Conservation (phyloP, 2,888 invertebrate genomes). For the Agrilus mali region DNA sequence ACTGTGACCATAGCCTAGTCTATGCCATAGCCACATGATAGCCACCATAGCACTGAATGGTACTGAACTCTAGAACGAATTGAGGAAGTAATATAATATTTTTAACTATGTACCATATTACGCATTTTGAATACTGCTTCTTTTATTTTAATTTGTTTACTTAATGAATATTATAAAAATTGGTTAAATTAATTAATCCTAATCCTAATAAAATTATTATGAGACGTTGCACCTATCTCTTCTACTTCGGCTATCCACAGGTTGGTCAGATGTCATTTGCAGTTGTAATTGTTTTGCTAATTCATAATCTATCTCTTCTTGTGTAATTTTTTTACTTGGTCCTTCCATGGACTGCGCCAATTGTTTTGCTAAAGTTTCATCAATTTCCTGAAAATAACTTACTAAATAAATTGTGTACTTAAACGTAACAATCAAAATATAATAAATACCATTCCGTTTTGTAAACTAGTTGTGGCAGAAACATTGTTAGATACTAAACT, state of each 20-base stretch:
- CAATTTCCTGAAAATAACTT: conserved; percentile 43
- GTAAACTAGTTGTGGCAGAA: neutral
- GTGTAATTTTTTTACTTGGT: conserved; percentile 27
- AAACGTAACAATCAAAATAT: neutral
- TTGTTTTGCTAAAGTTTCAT: conserved; percentile 81
- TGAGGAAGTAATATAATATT: no score
- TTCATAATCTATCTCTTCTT: conserved; percentile 34
- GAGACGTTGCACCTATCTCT: conserved; percentile 36
- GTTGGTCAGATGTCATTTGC: conserved; percentile 21
- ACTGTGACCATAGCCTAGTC: no score
- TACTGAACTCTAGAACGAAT: no score
- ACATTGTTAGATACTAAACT: neutral
- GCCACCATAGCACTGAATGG: no score
- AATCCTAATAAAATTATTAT: conserved; percentile 17
- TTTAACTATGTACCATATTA: no score
- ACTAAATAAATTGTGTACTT: conserved; percentile 35
- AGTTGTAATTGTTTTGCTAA: conserved; percentile 41
- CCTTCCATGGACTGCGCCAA: conserved; percentile 63
- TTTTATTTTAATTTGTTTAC: no score
- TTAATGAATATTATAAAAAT: no score
- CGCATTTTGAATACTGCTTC: no score
- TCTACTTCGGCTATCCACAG: conserved; percentile 16
- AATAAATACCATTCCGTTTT: neutral
- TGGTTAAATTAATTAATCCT: no score
- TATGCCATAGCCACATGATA: no score